These are phyloP conservation scores for Oostethus manadensis DNA, from an alignment of 2,113 vertebrate species.

Conservation along the genomic window DNA sequence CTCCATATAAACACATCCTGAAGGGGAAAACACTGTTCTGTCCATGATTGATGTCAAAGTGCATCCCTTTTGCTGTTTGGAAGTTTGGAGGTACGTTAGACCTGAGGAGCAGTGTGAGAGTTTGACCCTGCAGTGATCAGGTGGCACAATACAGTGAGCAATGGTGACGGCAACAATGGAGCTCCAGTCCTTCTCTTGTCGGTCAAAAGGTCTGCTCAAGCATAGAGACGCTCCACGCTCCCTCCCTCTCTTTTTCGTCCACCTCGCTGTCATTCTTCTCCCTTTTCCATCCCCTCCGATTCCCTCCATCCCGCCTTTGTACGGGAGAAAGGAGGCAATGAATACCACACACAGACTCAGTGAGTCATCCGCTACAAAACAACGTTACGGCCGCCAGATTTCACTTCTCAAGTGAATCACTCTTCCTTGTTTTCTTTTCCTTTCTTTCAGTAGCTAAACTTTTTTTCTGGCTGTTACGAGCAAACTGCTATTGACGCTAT, in stretches of 20 bases:
- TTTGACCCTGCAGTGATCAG: conserved; percentile 51
- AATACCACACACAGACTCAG: conserved; percentile 74
- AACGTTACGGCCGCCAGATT: conserved; percentile 53
- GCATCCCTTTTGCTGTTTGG: no score
- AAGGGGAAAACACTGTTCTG: no score
- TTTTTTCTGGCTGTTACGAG: not conserved
- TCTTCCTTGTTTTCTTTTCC: conserved; percentile 15
- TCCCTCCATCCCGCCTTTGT: conserved; percentile 44
- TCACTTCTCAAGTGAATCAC: conserved; percentile 55
- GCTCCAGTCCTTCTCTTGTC: conserved; percentile 44
- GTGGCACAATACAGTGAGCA: conserved; percentile 61
- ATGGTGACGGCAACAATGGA: conserved; percentile 52
- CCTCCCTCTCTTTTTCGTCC: conserved; percentile 39
- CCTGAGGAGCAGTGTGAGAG: no score
- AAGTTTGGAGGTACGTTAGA: no score
- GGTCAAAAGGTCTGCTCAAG: conserved; percentile 63
- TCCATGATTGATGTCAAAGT: no score
- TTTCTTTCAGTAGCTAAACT: not conserved
- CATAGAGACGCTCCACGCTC: conserved; percentile 48
- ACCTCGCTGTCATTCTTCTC: conserved; percentile 31
- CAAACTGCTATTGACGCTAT: no score
- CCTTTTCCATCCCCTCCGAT: conserved; percentile 41
- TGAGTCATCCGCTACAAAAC: conserved; percentile 51
- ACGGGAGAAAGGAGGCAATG: conserved; percentile 44
- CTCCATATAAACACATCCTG: no score